Conservation (phyloP, 2,888 invertebrate species). For the Phaedon cochleariae region DNA sequence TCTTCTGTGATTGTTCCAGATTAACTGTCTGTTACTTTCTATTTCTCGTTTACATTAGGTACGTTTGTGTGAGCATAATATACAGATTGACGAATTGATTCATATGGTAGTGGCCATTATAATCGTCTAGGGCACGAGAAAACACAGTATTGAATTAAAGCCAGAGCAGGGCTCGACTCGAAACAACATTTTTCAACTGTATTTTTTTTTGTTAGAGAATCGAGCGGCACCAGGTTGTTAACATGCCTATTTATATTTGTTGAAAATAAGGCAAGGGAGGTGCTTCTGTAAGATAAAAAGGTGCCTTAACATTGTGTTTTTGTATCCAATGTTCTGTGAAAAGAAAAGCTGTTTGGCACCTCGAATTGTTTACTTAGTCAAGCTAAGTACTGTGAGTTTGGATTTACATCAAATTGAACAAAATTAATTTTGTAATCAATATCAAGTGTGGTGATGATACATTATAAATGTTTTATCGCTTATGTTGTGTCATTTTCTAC, state of each 20-base stretch:
- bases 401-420: constrained; percentile 19
- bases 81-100: constrained; percentile 17
- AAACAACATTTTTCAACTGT: constrained; percentile 21
- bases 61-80: constrained; percentile 10
- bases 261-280: constrained; percentile 35
- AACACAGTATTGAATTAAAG: constrained; percentile 26
- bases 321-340: constrained; percentile 29
- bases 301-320: constrained; percentile 41
- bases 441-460: constrained; percentile 4
- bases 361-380: constrained; percentile 39
- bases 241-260: constrained; percentile 37
- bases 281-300: constrained; percentile 41
- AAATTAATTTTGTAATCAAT: constrained; percentile 17
- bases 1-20: too few species aligned
- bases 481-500: constrained; percentile 19
- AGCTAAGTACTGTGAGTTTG: constrained; percentile 33
- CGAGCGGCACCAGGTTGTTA: constrained; percentile 30
- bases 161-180: constrained; percentile 31
- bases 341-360: constrained; percentile 40
- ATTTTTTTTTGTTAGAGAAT: constrained; percentile 20
- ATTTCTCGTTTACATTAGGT: too few species aligned
- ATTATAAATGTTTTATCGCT: constrained; percentile 8
- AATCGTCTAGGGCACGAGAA: constrained; percentile 24
- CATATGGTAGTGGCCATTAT: constrained; percentile 30
- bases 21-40: too few species aligned